Evolutionary conservation across 2,113 vertebrate species (phyloP), one percentile per base, ranked within the genome.

Genomic region (Urocitellus parryii): DNA sequence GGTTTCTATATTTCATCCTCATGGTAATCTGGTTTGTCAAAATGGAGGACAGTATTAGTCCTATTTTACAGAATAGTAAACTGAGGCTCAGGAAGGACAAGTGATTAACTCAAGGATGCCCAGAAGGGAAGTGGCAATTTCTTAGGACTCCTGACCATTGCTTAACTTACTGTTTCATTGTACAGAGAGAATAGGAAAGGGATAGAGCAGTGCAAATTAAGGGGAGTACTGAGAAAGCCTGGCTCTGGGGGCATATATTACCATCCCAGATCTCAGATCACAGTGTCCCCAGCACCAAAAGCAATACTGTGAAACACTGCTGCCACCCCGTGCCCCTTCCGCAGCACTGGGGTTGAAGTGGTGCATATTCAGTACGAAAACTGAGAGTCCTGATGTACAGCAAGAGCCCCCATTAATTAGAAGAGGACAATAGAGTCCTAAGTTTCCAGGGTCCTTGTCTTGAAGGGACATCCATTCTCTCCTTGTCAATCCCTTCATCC

Each of bases 11-110:
- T 90, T 90, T 53, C 56, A 90, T 70, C 25, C 17, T 81, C 18
- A 77, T 22, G 2, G 63, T 84, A 77, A 45, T 22, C 48, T 73
- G 45, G 17, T 29, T 53, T 61, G 37, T 70, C 32, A 80, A 72
- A 39, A 76, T 27, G 34, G 76, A 76, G 39, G 58, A 72, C 20
- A 32, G 24, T 42, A 56, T 74, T 39, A 4, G 53, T 82, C 37
- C 7, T 42, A 63, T 81, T 78, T 92, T 84, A 67, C 27, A 81
- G 77, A 83, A 83, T 51, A 67, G 6, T 48, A 95, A 77, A 92
- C 56, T 67, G 79, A 91, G 84, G 80, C 34, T 87, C 27, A 7
- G 48, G 68, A 93, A 7, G 39, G 20, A 22, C 29, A 51, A 96
- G 61, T 80, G 77, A 90, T 92, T 84, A 81, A 72, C 25, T 32